A percentile compares a stretch with the other conserved stretches of the same genome.
Evolutionary conservation across 2,888 invertebrate species (phyloP).

Genomic region (Pocota personata): DNA sequence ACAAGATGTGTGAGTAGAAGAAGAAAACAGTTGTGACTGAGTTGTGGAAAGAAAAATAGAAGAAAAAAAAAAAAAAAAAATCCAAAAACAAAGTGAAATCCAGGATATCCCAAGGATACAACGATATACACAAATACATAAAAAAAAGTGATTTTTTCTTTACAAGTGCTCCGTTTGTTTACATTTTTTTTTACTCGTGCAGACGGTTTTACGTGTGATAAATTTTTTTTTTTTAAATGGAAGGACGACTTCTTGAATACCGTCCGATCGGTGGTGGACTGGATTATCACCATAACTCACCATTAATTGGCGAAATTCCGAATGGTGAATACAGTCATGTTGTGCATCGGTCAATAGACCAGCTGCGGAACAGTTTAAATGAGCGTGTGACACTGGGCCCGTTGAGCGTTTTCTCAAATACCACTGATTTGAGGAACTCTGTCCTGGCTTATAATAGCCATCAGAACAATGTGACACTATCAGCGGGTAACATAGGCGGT

Average conservation of each 20-base stretch:
- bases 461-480: slow-evolving; percentile 59
- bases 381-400: slow-evolving; percentile 85
- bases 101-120: slow-evolving; percentile 77
- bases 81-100: slow-evolving; percentile 75
- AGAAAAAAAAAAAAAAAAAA: slow-evolving; percentile 68
- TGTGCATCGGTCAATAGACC: slow-evolving; percentile 87
- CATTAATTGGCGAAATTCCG: slow-evolving; percentile 87
- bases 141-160: slow-evolving; percentile 58
- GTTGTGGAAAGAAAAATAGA: slow-evolving; percentile 62
- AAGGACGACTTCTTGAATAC: slow-evolving; percentile 85
- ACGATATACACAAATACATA: slow-evolving; percentile 76
- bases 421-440: slow-evolving; percentile 80
- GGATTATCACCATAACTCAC: slow-evolving; percentile 87
- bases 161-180: slow-evolving; percentile 74
- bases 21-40: slow-evolving; percentile 69
- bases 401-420: slow-evolving; percentile 81
- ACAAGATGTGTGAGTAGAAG: slow-evolving; percentile 67
- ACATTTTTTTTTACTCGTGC: slow-evolving; percentile 67
- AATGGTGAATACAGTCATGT: slow-evolving; percentile 86
- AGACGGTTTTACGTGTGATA: slow-evolving; percentile 38
- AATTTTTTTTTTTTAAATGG: slow-evolving; percentile 80
- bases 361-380: slow-evolving; percentile 85
- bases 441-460: slow-evolving; percentile 81
- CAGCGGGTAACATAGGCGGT: not conserved
- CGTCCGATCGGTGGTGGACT: slow-evolving; percentile 85